phyloP scores from a whole-genome alignment of 2,888 invertebrate genomes.

The Phortica okadai region DNA sequence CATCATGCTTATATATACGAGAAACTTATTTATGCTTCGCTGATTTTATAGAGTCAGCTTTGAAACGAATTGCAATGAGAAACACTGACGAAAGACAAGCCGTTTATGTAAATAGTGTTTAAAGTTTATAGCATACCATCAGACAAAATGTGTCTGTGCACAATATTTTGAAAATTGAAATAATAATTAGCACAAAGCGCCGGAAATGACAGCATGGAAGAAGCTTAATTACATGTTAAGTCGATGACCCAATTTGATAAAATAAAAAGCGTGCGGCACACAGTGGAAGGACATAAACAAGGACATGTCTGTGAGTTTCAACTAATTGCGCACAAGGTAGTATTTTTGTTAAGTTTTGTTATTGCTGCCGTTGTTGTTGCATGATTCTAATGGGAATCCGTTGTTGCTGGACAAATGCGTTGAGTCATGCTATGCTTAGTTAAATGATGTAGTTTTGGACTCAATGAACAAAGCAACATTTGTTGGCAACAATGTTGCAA shows the following conservation, averaged over 20 bases:
- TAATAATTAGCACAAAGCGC: neutral
- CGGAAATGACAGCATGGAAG: neutral
- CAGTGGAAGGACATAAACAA: too few relatives aligned
- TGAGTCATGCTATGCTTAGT: conserved; percentile 11
- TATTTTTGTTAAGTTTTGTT: neutral
- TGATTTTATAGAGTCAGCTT: conserved; percentile 21
- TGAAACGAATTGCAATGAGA: neutral
- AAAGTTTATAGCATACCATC: neutral
- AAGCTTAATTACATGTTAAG: conserved; percentile 23
- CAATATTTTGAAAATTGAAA: neutral
- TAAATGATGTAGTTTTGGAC: neutral
- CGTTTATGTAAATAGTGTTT: neutral
- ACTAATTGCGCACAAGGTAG: neutral
- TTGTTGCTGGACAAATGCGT: neutral
- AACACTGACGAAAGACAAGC: neutral
- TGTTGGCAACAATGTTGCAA: conserved; percentile 14
- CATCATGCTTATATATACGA: too few relatives aligned
- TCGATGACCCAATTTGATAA: conserved; percentile 32
- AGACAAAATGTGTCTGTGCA: neutral
- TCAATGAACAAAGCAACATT: conserved; percentile 9
- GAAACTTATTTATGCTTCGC: neutral
- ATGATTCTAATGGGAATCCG: neutral
- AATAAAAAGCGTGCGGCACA: neutral
- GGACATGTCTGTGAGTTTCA: neutral
- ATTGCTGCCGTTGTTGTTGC: neutral